Conservation (phyloP, 2,888 invertebrate species). For the Agrilus mali region DNA sequence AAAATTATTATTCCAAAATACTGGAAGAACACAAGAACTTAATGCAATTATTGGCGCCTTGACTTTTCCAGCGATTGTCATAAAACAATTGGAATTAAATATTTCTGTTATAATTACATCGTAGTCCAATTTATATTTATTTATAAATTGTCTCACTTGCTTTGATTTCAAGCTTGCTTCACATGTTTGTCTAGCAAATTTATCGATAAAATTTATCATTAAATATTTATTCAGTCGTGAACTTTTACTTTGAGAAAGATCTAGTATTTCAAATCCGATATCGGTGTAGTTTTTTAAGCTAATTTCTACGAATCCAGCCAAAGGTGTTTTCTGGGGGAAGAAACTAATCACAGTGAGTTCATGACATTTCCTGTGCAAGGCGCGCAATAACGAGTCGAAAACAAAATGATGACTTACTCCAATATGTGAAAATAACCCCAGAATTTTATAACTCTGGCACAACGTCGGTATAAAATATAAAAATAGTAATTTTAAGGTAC, state of each 20-base stretch:
- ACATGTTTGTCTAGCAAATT: conserved; percentile 7
- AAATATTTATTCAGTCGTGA: conserved; percentile 1
- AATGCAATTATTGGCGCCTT: conserved; percentile 42
- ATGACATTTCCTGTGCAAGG: conserved; percentile 46
- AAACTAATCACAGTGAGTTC: conserved; percentile 55
- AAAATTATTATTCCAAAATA: conserved; percentile 33
- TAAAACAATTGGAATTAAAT: conserved; percentile 56
- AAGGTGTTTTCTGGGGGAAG: conserved; percentile 34
- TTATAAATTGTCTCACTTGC: not conserved
- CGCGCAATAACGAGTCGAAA: conserved; percentile 42
- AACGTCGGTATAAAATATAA: too few species aligned
- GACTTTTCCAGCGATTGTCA: conserved; percentile 49
- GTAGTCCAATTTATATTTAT: conserved; percentile 26
- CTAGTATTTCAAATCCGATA: conserved; percentile 6
- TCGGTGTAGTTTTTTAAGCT: conserved; percentile 30
- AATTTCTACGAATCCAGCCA: conserved; percentile 44
- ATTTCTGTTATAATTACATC: conserved; percentile 54
- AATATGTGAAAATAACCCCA: conserved; percentile 50
- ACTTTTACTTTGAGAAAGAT: conserved; percentile 1
- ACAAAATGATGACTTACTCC: conserved; percentile 59
- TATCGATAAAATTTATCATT: not conserved
- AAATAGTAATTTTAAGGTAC: too few species aligned
- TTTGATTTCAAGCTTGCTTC: conserved; percentile 1
- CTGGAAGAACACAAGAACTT: conserved; percentile 36
- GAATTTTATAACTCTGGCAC: conserved; percentile 35